Percentiles rank a stretch among this genome's conserved stretches.
phyloP scores from a whole-genome alignment of 2,113 vertebrate species.

The Nettapus auritus region DNA sequence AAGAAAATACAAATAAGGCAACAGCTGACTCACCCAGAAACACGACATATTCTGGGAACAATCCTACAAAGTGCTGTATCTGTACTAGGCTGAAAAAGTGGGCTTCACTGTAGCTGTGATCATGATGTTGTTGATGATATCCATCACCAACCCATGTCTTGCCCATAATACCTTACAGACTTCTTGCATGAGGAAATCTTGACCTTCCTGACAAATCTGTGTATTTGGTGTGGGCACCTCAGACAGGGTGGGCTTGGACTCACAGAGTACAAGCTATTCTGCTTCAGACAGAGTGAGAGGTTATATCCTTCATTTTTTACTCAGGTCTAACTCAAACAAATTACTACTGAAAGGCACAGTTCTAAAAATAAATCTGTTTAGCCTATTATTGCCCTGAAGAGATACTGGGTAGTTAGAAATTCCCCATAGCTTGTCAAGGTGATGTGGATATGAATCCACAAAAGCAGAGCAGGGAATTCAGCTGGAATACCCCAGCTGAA shows the following conservation, averaged over 20 bases:
- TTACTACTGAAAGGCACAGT: neutral
- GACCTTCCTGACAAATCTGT: rapidly evolving
- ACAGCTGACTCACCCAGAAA: neutral
- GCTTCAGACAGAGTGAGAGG: neutral
- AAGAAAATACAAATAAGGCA: neutral
- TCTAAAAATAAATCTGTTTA: neutral
- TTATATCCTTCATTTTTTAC: neutral
- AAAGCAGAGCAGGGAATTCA: neutral
- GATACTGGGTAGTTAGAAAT: neutral
- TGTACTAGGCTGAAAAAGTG: neutral
- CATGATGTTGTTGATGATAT: no score
- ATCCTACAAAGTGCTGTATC: rapidly evolving
- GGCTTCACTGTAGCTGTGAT: neutral
- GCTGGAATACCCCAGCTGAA: neutral
- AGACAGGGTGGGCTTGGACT: neutral
- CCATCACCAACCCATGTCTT: no score
- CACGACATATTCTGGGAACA: neutral
- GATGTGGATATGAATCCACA: neutral
- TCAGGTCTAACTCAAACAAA: neutral
- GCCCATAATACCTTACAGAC: neutral
- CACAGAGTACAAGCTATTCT: rapidly evolving
- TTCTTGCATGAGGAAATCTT: rapidly evolving
- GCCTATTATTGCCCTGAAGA: neutral
- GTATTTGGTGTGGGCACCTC: neutral
- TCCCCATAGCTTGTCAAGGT: neutral